phyloP scores from a whole-genome alignment of 2,888 invertebrate genomes.

The Rhorus exstirpatorius region DNA sequence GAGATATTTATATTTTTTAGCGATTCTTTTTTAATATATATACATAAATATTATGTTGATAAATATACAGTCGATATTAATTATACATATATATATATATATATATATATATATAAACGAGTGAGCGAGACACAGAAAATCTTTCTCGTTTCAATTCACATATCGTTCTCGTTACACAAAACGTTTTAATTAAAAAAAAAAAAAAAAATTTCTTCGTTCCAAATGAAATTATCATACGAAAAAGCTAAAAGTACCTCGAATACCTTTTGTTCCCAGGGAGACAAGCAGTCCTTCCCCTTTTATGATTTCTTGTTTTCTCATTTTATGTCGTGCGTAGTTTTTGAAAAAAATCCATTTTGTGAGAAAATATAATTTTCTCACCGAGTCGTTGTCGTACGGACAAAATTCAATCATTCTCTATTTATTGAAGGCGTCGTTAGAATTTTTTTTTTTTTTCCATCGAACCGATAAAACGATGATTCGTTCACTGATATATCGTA shows the following conservation, averaged over 20 bases:
- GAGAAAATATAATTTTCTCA: slow-evolving; percentile 50
- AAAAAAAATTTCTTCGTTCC: slow-evolving; percentile 1
- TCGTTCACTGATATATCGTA: slow-evolving; percentile 12
- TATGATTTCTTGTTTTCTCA: slow-evolving; percentile 14
- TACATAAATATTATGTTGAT: slow-evolving; percentile 71
- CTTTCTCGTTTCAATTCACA: slow-evolving; percentile 36
- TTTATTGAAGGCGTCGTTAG: slow-evolving; percentile 39
- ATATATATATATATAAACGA: slow-evolving; percentile 1
- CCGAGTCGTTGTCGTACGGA: background rate
- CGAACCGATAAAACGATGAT: slow-evolving; percentile 29
- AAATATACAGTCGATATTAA: slow-evolving; percentile 57
- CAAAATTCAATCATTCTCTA: slow-evolving; percentile 49
- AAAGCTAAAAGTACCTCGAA: slow-evolving; percentile 26
- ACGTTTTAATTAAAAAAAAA: background rate
- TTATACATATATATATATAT: slow-evolving; percentile 11
- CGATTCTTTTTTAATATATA: slow-evolving; percentile 76
- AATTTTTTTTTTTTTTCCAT: too few relatives aligned
- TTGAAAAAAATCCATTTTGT: background rate
- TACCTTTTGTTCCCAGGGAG: background rate
- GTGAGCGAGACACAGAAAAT: slow-evolving; percentile 52
- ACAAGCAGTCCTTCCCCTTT: slow-evolving; percentile 19
- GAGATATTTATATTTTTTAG: slow-evolving; percentile 80
- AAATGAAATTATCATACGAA: background rate
- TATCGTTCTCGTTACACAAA: slow-evolving; percentile 22
- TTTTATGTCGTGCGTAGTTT: too few relatives aligned